Evolutionary conservation across 2,113 vertebrate genomes (phyloP).

Genomic region (Alligator mississippiensis): DNA sequence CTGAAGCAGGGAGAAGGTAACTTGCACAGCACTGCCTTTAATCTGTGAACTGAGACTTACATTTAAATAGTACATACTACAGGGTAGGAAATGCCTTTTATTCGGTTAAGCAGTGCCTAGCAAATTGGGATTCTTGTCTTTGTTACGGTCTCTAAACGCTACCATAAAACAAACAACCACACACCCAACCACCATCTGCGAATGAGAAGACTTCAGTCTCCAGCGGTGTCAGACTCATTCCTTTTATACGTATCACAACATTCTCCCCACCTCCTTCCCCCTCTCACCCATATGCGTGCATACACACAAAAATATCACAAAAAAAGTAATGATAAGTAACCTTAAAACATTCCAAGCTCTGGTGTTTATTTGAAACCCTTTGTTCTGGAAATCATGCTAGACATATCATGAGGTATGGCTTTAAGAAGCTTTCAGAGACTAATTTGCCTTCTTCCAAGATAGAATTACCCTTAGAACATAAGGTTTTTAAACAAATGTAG

Average conservation of each 20-base stretch:
- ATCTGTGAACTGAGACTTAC: neutral
- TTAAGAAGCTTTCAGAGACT: neutral
- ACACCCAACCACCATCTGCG: accelerated
- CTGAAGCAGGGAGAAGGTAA: neutral
- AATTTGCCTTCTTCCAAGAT: neutral
- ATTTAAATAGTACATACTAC: neutral
- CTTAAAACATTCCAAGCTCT: neutral
- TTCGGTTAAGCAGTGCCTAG: neutral
- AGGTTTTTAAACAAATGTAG: neutral
- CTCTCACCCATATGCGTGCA: no score
- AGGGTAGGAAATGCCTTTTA: neutral
- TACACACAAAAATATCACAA: neutral
- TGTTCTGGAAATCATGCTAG: neutral
- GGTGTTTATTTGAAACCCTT: neutral
- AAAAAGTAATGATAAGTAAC: neutral
- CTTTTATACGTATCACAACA: neutral
- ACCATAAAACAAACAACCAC: accelerated
- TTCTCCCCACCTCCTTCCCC: no score
- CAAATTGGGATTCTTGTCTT: neutral
- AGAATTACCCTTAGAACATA: neutral
- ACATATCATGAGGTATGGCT: neutral
- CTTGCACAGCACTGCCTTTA: neutral
- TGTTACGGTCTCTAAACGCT: neutral
- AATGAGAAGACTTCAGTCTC: neutral
- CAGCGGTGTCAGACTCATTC: neutral